A percentile compares a stretch with the other conserved stretches of the same genome.
Evolutionary conservation across 2,888 invertebrate species (phyloP).

Genomic region (Ophraella communa): DNA sequence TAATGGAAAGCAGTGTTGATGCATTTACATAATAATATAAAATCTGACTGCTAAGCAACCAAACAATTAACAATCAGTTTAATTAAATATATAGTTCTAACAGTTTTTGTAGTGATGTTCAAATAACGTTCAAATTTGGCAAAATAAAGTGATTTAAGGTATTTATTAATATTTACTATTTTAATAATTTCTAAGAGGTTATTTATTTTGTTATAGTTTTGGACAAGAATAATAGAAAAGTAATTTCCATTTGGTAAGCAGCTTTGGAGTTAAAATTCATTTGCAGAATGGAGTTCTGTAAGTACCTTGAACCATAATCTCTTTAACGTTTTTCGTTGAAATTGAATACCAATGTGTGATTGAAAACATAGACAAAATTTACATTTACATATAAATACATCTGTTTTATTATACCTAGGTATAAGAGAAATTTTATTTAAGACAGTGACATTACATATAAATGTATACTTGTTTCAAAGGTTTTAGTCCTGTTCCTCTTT

Average conservation of each 20-base stretch:
- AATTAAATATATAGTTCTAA: constrained; percentile 43
- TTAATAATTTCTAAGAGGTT: background rate
- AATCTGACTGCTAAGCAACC: constrained; percentile 45
- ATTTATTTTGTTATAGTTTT: constrained; percentile 27
- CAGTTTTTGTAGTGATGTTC: constrained; percentile 47
- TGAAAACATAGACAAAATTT: too few relatives aligned
- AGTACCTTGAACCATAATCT: constrained; percentile 15
- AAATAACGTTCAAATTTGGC: constrained; percentile 35
- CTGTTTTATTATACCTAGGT: too few relatives aligned
- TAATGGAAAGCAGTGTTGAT: constrained; percentile 19
- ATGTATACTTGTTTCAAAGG: too few relatives aligned
- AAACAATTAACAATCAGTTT: constrained; percentile 50
- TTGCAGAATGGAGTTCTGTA: constrained; percentile 29
- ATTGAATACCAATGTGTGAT: too few relatives aligned
- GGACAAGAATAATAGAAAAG: constrained; percentile 34
- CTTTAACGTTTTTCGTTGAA: background rate
- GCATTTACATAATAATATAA: constrained; percentile 4
- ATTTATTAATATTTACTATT: background rate
- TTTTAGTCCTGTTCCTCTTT: too few relatives aligned
- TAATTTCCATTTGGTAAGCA: constrained; percentile 25
- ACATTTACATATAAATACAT: too few relatives aligned
- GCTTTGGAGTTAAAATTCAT: constrained; percentile 30
- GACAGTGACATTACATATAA: too few relatives aligned
- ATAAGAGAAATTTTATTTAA: too few relatives aligned
- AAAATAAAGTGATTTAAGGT: constrained; percentile 34